phyloP scores from a whole-genome alignment of 2,113 vertebrate species.

The Physeter macrocephalus region DNA sequence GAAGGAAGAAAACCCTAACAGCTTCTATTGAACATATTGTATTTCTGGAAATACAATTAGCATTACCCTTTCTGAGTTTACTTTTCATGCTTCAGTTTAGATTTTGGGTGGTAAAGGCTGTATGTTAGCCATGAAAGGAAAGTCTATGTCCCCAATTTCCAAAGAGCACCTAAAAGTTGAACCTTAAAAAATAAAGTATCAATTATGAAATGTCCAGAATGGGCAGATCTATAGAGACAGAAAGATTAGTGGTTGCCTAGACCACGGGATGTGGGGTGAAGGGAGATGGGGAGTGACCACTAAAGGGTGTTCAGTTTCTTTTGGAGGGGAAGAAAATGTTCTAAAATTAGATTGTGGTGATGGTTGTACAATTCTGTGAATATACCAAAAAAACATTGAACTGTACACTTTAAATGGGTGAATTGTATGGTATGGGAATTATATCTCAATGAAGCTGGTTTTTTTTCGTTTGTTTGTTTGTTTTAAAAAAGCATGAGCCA shows the following conservation, averaged over 20 bases:
- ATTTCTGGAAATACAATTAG: background rate
- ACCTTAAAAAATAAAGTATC: background rate
- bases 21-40: background rate
- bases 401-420: no score
- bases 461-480: background rate
- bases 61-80: background rate
- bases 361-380: no score
- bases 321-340: no score
- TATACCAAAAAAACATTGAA: no score
- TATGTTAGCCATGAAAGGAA: background rate
- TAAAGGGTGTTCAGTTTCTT: background rate
- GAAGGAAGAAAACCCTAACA: background rate
- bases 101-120: background rate
- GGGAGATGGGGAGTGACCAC: background rate
- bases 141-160: background rate
- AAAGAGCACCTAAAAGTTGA: background rate
- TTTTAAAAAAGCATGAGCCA: background rate
- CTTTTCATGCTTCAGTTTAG: slow-evolving; percentile 13
- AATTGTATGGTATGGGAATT: background rate
- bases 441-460: background rate
- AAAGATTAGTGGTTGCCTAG: background rate
- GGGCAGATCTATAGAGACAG: background rate
- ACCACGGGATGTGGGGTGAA: background rate
- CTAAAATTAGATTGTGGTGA: no score
- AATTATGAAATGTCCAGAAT: slow-evolving; percentile 1